A percentile compares a stretch with the other conserved stretches of the same genome.
These are phyloP conservation scores for Ischnus inquisitorius DNA, from an alignment of 2,888 invertebrate genomes.

Conservation along the genomic window DNA sequence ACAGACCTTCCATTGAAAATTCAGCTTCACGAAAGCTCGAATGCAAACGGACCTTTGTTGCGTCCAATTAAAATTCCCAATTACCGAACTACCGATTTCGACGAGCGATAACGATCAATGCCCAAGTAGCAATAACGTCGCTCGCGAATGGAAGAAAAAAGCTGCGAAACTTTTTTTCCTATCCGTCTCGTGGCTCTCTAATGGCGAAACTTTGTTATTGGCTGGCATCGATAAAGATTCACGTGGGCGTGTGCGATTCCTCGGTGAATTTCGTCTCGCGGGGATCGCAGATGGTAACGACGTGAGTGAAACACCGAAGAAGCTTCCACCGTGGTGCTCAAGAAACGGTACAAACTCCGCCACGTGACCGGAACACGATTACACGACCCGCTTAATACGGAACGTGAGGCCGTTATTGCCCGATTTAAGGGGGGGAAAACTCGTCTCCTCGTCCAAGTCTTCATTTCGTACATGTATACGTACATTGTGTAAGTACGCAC, in stretches of 20 bases:
- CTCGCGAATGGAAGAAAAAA: neutral
- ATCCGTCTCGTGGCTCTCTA: neutral
- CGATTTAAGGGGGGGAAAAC: slow-evolving; percentile 10
- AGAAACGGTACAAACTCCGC: slow-evolving; percentile 66
- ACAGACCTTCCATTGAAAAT: neutral
- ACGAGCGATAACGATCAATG: neutral
- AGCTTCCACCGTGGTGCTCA: slow-evolving; percentile 30
- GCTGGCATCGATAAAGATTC: slow-evolving; percentile 48
- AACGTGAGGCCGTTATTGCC: slow-evolving; percentile 74
- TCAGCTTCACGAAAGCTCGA: neutral
- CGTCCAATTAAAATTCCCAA: neutral
- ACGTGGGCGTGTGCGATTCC: slow-evolving; percentile 4
- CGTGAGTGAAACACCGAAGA: slow-evolving; percentile 20
- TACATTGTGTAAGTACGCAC: neutral
- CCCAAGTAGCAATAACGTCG: neutral
- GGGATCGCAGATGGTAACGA: slow-evolving; percentile 6
- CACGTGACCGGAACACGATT: slow-evolving; percentile 77
- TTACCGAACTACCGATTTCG: neutral
- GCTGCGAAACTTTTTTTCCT: neutral
- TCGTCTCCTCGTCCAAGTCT: slow-evolving; percentile 24
- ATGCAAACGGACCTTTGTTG: neutral
- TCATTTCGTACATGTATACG: neutral
- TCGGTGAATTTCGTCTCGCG: neutral
- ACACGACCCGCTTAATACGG: slow-evolving; percentile 75
- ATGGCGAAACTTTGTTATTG: slow-evolving; percentile 33